Evolutionary conservation across 2,888 invertebrate genomes (phyloP), one percentile per base, ranked within the genome.

Genomic region (Chaitophorus viminalis): DNA sequence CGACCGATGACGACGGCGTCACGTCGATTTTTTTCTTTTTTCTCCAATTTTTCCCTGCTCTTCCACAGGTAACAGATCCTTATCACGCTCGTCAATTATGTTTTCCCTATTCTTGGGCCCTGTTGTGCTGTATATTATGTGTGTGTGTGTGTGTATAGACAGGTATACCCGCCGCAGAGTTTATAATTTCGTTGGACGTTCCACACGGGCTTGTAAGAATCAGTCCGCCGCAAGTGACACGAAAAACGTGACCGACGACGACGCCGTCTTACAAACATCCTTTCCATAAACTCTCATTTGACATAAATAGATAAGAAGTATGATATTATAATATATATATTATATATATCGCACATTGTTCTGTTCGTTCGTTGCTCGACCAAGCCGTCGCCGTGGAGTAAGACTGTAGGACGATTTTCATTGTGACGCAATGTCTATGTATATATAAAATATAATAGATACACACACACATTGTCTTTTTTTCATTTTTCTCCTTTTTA

Each of bases 231-330:
- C 60, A 25, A 87, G 46, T 75, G 87, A 87, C 87, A 87, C 87
- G 87, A 79, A 81, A 87, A 87, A 87, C 87, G 87, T 87, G 87
- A 87, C 79, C 78, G 31, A 17, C 54, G 29, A n/a, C n/a, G n/a
- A n/a, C n/a, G n/a, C n/a, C n/a, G n/a, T n/a, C n/a, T 21, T 54
- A 36, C 70, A 6, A 39, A 74, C 52, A 74, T 86, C 70, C 39
- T 86, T 74, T 72, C 39, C 72, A 77, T 52, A 70, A 68, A 52
- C 70, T 54, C 39, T 60, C 76, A n/a, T 86, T 78, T 70, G 79
- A 86, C 86, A 79, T 72, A 86, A 74, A 60, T 74, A 86, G 86
- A 86, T 86, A 74, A 79, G 78, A n/a, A 52, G 65, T 72, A 72
- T 25, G n/a, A n/a, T n/a, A n/a, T n/a, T n/a, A n/a, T n/a, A n/a